These are phyloP conservation scores for Menidia beryllina DNA, from an alignment of 2,113 vertebrate species.

Conservation along the genomic window DNA sequence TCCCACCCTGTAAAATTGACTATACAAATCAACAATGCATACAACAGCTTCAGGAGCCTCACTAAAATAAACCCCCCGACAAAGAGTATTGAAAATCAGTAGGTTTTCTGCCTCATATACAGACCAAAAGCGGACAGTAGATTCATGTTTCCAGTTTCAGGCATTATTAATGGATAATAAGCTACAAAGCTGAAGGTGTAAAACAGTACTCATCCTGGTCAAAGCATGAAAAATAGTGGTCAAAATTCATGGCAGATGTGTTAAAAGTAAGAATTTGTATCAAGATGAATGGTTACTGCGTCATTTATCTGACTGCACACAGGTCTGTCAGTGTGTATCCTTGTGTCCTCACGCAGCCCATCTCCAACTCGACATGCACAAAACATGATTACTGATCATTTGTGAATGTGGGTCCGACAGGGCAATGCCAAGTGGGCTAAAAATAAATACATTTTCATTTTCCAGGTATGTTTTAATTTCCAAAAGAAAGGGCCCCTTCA, in stretches of 20 bases:
- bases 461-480: background rate
- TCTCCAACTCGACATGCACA: background rate
- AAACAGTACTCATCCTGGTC: background rate
- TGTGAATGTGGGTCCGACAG: background rate
- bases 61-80: slow-evolving; percentile 2
- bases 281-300: too few relatives aligned
- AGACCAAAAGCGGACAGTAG: slow-evolving; percentile 1
- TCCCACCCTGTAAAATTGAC: background rate
- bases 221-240: background rate
- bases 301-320: background rate
- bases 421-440: background rate
- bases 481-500: background rate
- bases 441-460: background rate
- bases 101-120: background rate
- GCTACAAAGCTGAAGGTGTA: background rate
- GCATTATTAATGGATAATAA: background rate
- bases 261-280: background rate
- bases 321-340: background rate
- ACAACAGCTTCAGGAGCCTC: slow-evolving; percentile 17
- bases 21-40: slow-evolving; percentile 27
- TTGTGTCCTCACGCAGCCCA: background rate
- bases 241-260: too few relatives aligned
- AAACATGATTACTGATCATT: slow-evolving; percentile 7
- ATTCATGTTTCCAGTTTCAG: background rate
- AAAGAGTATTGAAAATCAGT: background rate